A percentile compares a stretch with the other conserved stretches of the same genome.
Evolutionary conservation across 2,113 vertebrate genomes (phyloP).

Genomic region (Entomyzon cyanotis): DNA sequence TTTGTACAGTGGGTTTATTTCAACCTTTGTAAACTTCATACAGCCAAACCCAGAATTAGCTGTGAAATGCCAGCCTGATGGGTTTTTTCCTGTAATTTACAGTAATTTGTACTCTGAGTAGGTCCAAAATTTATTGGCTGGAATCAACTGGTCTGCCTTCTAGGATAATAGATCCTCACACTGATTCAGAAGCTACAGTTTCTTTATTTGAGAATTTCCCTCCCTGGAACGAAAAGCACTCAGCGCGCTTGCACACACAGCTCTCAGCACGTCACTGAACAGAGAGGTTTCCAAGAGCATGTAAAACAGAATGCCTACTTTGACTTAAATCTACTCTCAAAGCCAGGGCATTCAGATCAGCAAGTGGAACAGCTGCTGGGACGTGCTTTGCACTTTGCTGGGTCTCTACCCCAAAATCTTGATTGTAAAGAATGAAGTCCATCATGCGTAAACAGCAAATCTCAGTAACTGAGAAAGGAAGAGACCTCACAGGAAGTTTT

Average conservation of each 20-base stretch:
- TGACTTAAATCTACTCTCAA: not conserved
- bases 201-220: not conserved
- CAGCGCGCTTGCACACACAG: not conserved
- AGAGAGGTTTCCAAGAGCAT: not conserved
- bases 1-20: not conserved
- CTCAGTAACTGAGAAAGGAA: not conserved
- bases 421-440: not conserved
- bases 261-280: rapidly evolving
- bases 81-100: not conserved
- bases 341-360: not conserved
- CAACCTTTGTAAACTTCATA: constrained; percentile 2
- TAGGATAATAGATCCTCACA: not conserved
- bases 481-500: not conserved
- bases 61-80: not conserved
- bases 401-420: not conserved
- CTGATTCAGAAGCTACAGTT: not conserved
- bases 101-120: not conserved
- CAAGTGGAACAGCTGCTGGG: not conserved
- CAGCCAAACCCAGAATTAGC: not conserved
- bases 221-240: not conserved
- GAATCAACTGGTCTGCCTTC: not conserved
- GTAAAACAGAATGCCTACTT: not conserved
- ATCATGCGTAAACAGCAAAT: not conserved
- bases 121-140: not conserved
- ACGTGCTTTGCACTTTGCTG: not conserved